Evolutionary conservation across 2,888 invertebrate genomes (phyloP).

Genomic region (Lochmaea capreae): DNA sequence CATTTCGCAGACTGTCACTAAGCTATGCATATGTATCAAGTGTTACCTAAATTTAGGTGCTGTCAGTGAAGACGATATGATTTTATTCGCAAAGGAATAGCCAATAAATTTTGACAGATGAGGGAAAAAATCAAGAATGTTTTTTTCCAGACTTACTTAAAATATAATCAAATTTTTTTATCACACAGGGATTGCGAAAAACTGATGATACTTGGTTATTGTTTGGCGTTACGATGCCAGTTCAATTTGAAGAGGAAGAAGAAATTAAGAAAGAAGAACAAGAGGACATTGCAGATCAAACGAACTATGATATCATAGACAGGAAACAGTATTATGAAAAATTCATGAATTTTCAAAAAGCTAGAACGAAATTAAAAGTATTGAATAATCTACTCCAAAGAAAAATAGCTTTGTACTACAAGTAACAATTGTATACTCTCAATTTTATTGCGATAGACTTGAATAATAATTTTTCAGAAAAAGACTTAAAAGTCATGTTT

Average conservation of each 20-base stretch:
- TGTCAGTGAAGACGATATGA: too few species aligned
- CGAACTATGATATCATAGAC: background rate
- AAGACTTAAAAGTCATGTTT: background rate
- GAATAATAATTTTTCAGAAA: background rate
- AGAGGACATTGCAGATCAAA: background rate
- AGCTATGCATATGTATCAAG: too few species aligned
- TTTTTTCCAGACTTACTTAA: too few species aligned
- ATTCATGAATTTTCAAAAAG: background rate
- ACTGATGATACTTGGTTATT: background rate
- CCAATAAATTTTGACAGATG: too few species aligned
- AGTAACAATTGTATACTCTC: background rate
- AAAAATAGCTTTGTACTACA: background rate
- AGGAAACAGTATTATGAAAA: background rate
- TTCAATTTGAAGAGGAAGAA: background rate
- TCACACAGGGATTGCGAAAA: background rate
- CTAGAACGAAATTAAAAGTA: background rate
- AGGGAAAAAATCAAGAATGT: too few species aligned
- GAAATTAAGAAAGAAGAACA: background rate
- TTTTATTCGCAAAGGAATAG: too few species aligned
- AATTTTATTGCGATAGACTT: too few species aligned
- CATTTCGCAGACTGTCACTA: too few species aligned
- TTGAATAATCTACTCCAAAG: background rate
- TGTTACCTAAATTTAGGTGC: too few species aligned
- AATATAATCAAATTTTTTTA: background rate
- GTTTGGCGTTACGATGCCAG: background rate